Conservation (phyloP, 2,797 vertebrate genomes). For the Pangasius mekongensis region DNA sequence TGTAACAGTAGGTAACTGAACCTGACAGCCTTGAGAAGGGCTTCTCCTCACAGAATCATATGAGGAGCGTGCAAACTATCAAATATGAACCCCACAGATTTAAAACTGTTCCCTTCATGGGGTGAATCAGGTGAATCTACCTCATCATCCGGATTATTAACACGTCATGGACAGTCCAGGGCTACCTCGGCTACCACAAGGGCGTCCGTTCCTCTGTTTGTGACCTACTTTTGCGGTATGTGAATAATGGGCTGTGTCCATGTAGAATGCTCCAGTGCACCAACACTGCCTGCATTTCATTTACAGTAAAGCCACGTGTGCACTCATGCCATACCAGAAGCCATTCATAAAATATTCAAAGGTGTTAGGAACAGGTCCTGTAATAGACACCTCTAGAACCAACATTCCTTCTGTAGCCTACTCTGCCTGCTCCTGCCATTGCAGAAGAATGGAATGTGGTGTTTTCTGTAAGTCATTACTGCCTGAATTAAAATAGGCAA, state of each 20-base stretch:
- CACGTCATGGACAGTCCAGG: background rate
- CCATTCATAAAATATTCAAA: slow-evolving; percentile 48
- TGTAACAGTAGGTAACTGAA: background rate
- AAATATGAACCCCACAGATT: background rate
- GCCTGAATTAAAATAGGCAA: background rate
- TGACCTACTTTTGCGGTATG: slow-evolving; percentile 41
- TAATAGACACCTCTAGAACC: slow-evolving; percentile 40
- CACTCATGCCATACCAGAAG: slow-evolving; percentile 22
- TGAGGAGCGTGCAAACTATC: background rate
- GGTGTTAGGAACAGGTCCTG: slow-evolving; percentile 28
- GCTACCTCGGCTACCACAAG: too few relatives aligned
- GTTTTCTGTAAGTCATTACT: background rate
- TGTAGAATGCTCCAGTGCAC: slow-evolving; percentile 23
- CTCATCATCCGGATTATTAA: background rate
- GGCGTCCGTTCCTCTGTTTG: slow-evolving; percentile 15
- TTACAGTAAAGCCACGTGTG: slow-evolving; percentile 31
- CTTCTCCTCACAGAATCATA: background rate
- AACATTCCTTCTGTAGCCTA: slow-evolving; percentile 14
- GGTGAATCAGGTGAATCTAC: background rate
- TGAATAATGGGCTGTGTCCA: slow-evolving; percentile 29
- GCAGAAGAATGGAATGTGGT: background rate
- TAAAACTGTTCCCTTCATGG: background rate
- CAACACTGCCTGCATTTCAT: slow-evolving; percentile 42
- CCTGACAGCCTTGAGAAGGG: background rate
- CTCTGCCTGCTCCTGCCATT: background rate